Evolutionary conservation across 2,113 vertebrate genomes (phyloP), one percentile per base, ranked within the genome.

Genomic region (Plotosus lineatus): DNA sequence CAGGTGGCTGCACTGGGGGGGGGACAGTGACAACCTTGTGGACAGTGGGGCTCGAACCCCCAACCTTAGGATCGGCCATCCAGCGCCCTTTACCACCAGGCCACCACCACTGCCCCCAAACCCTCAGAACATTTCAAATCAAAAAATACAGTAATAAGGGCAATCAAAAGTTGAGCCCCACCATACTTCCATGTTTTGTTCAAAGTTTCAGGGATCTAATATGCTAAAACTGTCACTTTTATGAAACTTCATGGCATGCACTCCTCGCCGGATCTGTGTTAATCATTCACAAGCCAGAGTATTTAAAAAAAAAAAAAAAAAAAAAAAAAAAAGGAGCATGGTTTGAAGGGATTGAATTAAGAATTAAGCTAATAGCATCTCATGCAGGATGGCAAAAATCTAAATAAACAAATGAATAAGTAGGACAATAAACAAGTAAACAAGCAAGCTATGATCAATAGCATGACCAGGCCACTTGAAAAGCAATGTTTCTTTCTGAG

Each of bases 371-470:
- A 72, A 85, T 76, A 72, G 68, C 31, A 73, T 85, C 80, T 82
- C 61, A 55, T 75, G n/a, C 61, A 73, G 65, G 56, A 80, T 63
- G 17, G 33, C 79, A 55, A 75, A 80, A 73, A 61, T 75, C 68
- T 83, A 69, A 81, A 81, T 82, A 79, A 81, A 79, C 50, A 82
- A 80, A 83, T 81, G 85, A 86, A 79, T 77, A 82, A 85, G 85
- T 82, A 82, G 66, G 80, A 85, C 71, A 87, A 85, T 76, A 83
- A 80, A 78, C 56, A 76, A 80, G 15, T 19, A 51, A 51, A 19
- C 69, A 68, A 68, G 77, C 78, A 28, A 63, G 76, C 73, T 51
- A 60, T 55, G 66, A 89, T 87, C 86, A 63, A 86, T 87, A 86
- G 38, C 77, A 76, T 83, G 82, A 85, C 53, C 82, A 77, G 77